Base-by-base conservation (phyloP, 2,888 invertebrate genomes). In the Chironomus riparius region DNA sequence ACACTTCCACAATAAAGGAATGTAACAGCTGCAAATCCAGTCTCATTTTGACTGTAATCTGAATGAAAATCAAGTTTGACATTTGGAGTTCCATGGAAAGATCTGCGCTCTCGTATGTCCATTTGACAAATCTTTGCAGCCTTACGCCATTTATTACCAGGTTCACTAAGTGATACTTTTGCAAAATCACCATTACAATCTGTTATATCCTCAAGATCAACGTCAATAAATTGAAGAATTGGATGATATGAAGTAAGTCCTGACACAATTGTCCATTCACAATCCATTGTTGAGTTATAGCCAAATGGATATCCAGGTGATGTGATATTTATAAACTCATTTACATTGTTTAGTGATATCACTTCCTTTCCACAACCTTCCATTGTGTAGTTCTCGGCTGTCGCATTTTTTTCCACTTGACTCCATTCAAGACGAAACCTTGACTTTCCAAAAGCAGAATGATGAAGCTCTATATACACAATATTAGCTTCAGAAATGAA, bases 301-400 rank as follows among this genome's bases (percentile, higher is more conserved):
- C 88, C 87, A 70, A 85, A 13, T 0, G 94, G 94, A 84, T 88
- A 95, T 71, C 92, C 91, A 0, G 95, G 95, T 4, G 95, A 93
- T 0, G 81, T 83, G 12, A 95, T 82, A 3, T 80, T 80, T 4
- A 78, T 79, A 4, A 80, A 76, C 0, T 77, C 77, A 2, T 78
- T 38, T 77, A 47, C 81, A 18, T n/a, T 56, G 3, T 28, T 69
- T 13, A 76, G 0, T 7, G 61, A 13, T 15, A 76, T 68, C 10
- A 69, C 38, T 56, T 76, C n/a, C 21, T 76, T 47, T 22, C 56
- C 47, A 38, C 69, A 76, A 1, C n/a, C 18, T 18, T n/a, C 18
- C n/a, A n/a, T 69, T 75, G 76, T 68, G 21, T 47, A 75, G 7
- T 62, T 76, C 18, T 77, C 68, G n/a, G 24, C 48, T 15, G 68